Base-by-base conservation (phyloP, 2,888 invertebrate species). In the Alcis repandata region DNA sequence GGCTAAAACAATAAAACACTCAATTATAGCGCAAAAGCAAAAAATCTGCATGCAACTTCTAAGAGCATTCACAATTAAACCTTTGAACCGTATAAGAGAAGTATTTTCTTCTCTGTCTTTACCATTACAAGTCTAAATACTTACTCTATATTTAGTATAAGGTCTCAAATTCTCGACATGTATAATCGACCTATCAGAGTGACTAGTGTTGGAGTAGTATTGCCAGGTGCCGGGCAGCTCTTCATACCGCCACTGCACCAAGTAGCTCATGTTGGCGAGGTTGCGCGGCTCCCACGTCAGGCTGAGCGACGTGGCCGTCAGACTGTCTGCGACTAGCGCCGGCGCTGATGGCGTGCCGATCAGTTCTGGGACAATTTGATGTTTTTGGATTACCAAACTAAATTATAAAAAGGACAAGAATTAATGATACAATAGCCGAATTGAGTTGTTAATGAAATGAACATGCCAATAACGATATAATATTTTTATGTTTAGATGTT, bases 61-160 rank as follows among this genome's bases (percentile, higher is more conserved):
- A n/a, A n/a, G n/a, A n/a, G n/a, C n/a, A n/a, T n/a, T n/a, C n/a
- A n/a, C n/a, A n/a, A n/a, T n/a, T n/a, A n/a, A n/a, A n/a, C n/a
- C n/a, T n/a, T n/a, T n/a, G n/a, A n/a, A n/a, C n/a, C n/a, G n/a
- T n/a, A n/a, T n/a, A n/a, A n/a, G n/a, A n/a, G n/a, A n/a, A n/a
- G n/a, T n/a, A n/a, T n/a, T n/a, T n/a, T n/a, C n/a, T n/a, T n/a
- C n/a, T n/a, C n/a, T n/a, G n/a, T n/a, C n/a, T n/a, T n/a, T n/a
- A n/a, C n/a, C n/a, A n/a, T n/a, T n/a, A n/a, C n/a, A n/a, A n/a
- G n/a, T n/a, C n/a, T n/a, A n/a, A n/a, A 19, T 6, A 83, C 94
- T 92, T 91, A 98, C 98, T 94, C 96, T 95, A 84, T 98, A 98
- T 83, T 97, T 97, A 0, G 98, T 97, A 83, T 97, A 98, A 0